phyloP scores from a whole-genome alignment of 2,113 vertebrate genomes.

The Burhinus oedicnemus region DNA sequence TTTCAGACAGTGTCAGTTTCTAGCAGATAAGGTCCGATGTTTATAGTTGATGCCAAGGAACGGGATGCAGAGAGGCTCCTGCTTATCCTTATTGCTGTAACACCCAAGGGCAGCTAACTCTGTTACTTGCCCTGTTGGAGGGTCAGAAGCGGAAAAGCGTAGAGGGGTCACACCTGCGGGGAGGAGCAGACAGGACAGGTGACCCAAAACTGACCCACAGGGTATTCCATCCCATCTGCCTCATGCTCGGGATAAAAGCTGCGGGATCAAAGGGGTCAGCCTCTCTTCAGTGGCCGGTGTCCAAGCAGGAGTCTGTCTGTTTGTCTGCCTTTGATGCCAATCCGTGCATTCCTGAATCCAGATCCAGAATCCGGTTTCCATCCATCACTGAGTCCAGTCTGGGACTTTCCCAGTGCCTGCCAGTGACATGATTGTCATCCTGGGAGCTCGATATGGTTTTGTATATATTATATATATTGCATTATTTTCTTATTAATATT shows the following conservation, averaged over 20 bases:
- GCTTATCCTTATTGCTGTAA: background rate
- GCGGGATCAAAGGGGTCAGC: background rate
- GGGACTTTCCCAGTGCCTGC: background rate
- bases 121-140: background rate
- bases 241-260: background rate
- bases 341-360: background rate
- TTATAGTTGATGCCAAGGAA: background rate
- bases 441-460: background rate
- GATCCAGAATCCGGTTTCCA: background rate
- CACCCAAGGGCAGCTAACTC: background rate
- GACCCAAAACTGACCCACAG: background rate
- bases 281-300: background rate
- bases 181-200: background rate
- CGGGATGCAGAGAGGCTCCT: background rate
- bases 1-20: background rate
- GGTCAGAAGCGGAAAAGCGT: background rate
- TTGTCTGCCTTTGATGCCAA: background rate
- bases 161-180: background rate
- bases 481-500: background rate
- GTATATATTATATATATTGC: background rate
- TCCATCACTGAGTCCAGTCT: background rate
- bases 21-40: background rate
- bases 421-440: background rate
- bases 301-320: background rate
- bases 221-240: background rate